A percentile compares a stretch with the other conserved stretches of the same genome.
phyloP scores from a whole-genome alignment of 2,888 invertebrate species.

The Cabera pusaria region DNA sequence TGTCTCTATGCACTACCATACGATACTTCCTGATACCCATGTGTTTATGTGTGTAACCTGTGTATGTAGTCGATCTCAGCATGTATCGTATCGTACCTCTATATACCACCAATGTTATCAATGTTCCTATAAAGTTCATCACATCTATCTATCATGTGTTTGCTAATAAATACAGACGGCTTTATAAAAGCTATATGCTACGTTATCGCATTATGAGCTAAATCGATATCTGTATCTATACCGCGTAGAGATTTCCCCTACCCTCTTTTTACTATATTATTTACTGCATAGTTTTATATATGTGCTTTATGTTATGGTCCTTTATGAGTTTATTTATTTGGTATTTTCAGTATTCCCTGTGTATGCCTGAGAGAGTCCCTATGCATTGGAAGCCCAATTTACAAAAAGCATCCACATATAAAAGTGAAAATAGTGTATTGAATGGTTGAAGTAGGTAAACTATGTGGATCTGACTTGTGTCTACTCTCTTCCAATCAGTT shows the following conservation, averaged over 20 bases:
- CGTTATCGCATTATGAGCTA: constrained; percentile 1
- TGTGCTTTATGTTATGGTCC: constrained; percentile 43
- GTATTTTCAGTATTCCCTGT: constrained; percentile 80
- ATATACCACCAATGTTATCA: constrained; percentile 1
- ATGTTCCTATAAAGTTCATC: constrained; percentile 15
- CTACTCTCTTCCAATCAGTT: constrained; percentile 39
- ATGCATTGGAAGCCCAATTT: constrained; percentile 83
- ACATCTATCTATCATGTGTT: constrained; percentile 16
- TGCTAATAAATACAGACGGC: constrained; percentile 13
- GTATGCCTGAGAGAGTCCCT: constrained; percentile 82
- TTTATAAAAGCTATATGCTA: constrained; percentile 12
- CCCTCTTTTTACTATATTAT: constrained; percentile 8
- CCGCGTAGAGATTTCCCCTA: constrained; percentile 5
- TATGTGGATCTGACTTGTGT: constrained; percentile 43
- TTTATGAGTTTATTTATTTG: constrained; percentile 54
- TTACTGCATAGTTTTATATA: constrained; percentile 32
- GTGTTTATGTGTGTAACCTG: constrained; percentile 62
- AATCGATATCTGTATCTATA: constrained; percentile 18
- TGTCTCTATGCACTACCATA: constrained; percentile 71
- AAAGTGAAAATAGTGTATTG: constrained; percentile 83
- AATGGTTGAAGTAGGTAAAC: constrained; percentile 78
- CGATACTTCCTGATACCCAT: constrained; percentile 56
- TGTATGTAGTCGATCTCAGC: constrained; percentile 69
- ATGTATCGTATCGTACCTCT: constrained; percentile 62
- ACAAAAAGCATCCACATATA: constrained; percentile 82